Percentiles rank a stretch among this genome's conserved stretches.
phyloP scores from a whole-genome alignment of 2,113 vertebrate genomes.

The Lasiurus borealis region DNA sequence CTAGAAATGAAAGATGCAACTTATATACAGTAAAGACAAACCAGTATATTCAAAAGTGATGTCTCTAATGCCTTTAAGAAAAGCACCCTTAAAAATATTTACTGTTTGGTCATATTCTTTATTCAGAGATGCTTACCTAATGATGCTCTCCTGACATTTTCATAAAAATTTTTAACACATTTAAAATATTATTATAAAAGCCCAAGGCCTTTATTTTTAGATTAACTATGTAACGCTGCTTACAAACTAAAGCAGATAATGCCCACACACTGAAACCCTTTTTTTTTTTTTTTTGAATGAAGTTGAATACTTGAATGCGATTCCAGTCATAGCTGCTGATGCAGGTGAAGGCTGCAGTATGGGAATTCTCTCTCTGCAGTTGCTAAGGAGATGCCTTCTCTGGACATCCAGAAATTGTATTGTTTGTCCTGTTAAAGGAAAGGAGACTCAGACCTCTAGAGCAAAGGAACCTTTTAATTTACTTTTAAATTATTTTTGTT shows the following conservation, averaged over 20 bases:
- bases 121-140: constrained; percentile 60
- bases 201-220: constrained; percentile 50
- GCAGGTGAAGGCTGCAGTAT: constrained; percentile 75
- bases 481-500: constrained; percentile 57
- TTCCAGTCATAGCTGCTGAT: constrained; percentile 68
- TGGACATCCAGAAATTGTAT: constrained; percentile 42
- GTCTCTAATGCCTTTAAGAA: constrained; percentile 19
- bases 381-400: constrained; percentile 59
- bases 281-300: background rate
- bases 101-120: constrained; percentile 61
- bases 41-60: background rate
- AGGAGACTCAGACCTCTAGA: constrained; percentile 56
- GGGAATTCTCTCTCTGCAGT: constrained; percentile 75
- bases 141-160: constrained; percentile 54
- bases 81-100: constrained; percentile 37
- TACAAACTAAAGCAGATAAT: constrained; percentile 43
- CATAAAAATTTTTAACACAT: constrained; percentile 29
- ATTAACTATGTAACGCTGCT: constrained; percentile 36
- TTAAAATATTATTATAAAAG: constrained; percentile 53
- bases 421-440: constrained; percentile 63
- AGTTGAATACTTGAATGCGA: constrained; percentile 76
- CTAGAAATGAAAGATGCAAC: constrained; percentile 52
- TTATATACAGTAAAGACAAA: constrained; percentile 16
- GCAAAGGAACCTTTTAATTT: constrained; percentile 50
- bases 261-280: background rate